A percentile compares a stretch with the other conserved stretches of the same genome.
These are phyloP conservation scores for Drosophila bunnanda DNA, from an alignment of 2,888 invertebrate species.

Conservation along the genomic window DNA sequence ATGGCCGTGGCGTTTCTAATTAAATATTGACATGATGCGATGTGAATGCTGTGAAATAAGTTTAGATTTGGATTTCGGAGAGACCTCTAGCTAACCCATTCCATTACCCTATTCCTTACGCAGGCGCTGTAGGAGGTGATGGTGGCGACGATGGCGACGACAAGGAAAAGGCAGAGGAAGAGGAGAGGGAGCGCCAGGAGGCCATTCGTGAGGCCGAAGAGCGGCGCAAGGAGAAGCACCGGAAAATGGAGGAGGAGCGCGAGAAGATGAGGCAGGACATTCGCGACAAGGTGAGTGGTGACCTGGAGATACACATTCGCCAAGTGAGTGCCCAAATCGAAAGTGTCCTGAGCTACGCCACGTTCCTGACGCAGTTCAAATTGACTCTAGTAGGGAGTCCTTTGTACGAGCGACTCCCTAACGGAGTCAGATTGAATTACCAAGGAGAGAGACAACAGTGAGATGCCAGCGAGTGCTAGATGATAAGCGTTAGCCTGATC, in stretches of 20 bases:
- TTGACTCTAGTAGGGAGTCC: slow-evolving; percentile 99
- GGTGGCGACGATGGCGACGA: slow-evolving; percentile 96
- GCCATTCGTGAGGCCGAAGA: slow-evolving; percentile 99
- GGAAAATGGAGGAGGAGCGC: slow-evolving; percentile 99
- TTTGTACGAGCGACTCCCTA: slow-evolving; percentile 96
- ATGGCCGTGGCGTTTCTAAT: slow-evolving; percentile 60
- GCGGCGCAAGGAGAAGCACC: slow-evolving; percentile 99
- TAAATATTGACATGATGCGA: slow-evolving; percentile 15
- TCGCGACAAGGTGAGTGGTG: slow-evolving; percentile 95
- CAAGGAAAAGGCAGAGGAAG: slow-evolving; percentile 99
- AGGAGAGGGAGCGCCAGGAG: slow-evolving; percentile 98
- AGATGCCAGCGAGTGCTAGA: slow-evolving; percentile 26
- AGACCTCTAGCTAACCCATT: slow-evolving; percentile 9
- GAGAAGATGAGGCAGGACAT: slow-evolving; percentile 99
- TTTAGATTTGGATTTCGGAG: slow-evolving; percentile 2
- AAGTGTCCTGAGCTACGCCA: neutral
- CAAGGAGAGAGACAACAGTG: slow-evolving; percentile 88
- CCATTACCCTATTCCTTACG: slow-evolving; percentile 55
- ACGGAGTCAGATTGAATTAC: slow-evolving; percentile 99
- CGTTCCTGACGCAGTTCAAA: slow-evolving; percentile 91
- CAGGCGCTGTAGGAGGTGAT: slow-evolving; percentile 96
- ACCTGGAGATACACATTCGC: neutral
- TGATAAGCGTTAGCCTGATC: slow-evolving; percentile 4
- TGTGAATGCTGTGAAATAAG: slow-evolving; percentile 14
- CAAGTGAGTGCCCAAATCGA: neutral